Conservation (phyloP, 2,113 vertebrate genomes). For the Oriolus oriolus region DNA sequence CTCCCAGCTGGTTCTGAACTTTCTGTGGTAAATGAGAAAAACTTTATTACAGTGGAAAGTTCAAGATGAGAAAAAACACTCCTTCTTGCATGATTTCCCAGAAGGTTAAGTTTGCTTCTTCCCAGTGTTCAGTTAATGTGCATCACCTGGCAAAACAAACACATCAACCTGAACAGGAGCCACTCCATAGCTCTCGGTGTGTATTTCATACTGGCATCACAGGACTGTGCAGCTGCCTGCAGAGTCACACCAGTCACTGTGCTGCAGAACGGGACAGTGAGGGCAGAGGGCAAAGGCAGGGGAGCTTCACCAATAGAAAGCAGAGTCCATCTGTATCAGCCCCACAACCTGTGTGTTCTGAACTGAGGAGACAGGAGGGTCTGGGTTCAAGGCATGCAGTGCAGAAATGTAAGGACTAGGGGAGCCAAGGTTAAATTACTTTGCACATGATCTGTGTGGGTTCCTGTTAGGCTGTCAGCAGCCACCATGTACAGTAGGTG, state of each 20-base stretch:
- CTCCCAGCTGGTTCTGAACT: background rate
- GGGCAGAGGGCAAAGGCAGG: background rate
- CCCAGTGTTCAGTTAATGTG: background rate
- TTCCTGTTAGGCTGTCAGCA: background rate
- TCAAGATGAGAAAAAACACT: background rate
- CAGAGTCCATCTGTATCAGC: background rate
- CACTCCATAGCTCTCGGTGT: background rate
- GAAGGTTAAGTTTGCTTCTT: constrained; percentile 1
- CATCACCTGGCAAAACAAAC: constrained; percentile 7
- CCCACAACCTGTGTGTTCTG: background rate
- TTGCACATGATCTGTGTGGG: background rate
- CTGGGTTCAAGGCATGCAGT: background rate
- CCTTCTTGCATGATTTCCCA: constrained; percentile 41
- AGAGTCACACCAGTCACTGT: background rate
- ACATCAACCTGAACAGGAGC: background rate
- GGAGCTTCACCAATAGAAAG: background rate
- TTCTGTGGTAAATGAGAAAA: background rate
- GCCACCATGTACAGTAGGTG: background rate
- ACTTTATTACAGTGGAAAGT: background rate
- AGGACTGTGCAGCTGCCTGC: background rate
- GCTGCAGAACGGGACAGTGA: background rate
- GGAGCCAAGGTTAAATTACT: background rate
- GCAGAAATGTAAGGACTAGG: background rate
- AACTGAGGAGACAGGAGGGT: background rate
- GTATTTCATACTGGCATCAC: background rate